These are phyloP conservation scores for Psophia crepitans DNA, from an alignment of 2,113 vertebrate species.

Conservation along the genomic window DNA sequence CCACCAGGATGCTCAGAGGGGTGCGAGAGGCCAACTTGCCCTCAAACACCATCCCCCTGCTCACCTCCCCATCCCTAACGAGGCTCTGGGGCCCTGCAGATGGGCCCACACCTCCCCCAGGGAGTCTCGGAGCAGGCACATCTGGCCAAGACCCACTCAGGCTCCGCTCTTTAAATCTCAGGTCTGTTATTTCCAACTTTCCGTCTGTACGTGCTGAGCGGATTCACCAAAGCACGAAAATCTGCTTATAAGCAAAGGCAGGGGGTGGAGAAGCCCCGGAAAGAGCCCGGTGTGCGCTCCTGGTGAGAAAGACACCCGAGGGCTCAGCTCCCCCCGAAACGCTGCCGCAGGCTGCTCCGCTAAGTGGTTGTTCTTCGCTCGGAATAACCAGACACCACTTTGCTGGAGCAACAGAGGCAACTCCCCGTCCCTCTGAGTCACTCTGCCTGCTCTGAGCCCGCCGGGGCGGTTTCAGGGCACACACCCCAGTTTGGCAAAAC, in stretches of 20 bases:
- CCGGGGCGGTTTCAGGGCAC: background rate
- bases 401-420: fast-evolving
- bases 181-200: background rate
- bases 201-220: fast-evolving
- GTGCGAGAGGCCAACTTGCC: background rate
- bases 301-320: background rate
- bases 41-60: fast-evolving
- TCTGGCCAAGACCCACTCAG: background rate
- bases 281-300: fast-evolving
- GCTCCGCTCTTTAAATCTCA: background rate
- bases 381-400: fast-evolving
- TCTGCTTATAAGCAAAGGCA: background rate
- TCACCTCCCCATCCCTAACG: fast-evolving
- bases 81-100: background rate
- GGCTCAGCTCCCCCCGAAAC: background rate
- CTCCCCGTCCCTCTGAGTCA: background rate
- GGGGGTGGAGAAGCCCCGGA: background rate
- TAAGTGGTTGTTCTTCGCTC: fast-evolving
- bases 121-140: too few relatives aligned
- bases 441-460: background rate
- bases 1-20: background rate
- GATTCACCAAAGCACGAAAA: background rate
- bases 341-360: fast-evolving
- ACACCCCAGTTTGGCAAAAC: background rate
- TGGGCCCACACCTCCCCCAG: fast-evolving